These are phyloP conservation scores for Crocodylus rhombifer DNA, from an alignment of 2,797 vertebrate genomes.

Conservation along the genomic window DNA sequence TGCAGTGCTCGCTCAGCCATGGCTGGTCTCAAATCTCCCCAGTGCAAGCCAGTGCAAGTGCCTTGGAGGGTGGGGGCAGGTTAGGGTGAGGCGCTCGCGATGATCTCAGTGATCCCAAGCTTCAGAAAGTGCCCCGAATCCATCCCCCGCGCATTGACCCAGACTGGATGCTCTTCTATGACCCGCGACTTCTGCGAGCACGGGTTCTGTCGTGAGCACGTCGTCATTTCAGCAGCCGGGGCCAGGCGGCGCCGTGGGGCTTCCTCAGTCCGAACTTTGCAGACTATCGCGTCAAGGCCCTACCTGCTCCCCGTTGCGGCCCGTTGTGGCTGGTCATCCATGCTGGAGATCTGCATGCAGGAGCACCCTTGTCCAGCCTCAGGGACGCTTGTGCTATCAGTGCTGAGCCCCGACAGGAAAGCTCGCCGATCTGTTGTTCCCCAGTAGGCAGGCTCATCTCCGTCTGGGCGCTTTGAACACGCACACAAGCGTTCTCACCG, in stretches of 20 bases:
- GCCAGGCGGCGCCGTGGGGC: neutral
- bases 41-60: no score
- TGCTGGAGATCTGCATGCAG: neutral
- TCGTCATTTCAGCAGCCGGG: neutral
- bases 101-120: neutral
- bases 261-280: neutral
- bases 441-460: neutral
- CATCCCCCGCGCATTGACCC: no score
- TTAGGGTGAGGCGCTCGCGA: no score
- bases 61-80: no score
- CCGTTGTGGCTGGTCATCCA: no score
- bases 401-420: neutral
- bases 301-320: neutral
- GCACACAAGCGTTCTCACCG: rapidly evolving
- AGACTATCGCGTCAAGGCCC: neutral
- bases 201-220: no score
- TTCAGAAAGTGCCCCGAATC: neutral
- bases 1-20: neutral
- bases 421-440: rapidly evolving
- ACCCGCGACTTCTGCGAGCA: no score
- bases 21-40: neutral
- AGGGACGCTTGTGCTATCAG: neutral
- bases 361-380: neutral
- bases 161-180: neutral
- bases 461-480: neutral